Conservation (phyloP, 2,888 invertebrate genomes). For the Teleiodes luculella region DNA sequence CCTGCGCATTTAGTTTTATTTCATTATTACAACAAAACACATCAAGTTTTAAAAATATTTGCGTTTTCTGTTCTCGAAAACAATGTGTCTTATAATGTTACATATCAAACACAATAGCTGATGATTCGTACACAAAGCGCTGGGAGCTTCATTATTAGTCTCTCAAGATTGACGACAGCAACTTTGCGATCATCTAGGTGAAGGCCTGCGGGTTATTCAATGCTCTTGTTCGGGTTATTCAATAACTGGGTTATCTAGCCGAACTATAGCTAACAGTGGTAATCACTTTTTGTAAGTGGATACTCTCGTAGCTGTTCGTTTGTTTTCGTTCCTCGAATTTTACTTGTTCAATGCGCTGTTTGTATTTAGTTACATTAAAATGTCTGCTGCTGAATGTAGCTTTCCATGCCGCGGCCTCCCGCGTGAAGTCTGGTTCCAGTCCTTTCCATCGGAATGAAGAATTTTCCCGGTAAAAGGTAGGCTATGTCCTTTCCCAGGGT, state of each 20-base stretch:
- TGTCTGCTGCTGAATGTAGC: no score
- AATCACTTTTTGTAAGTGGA: not conserved
- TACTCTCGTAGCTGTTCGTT: not conserved
- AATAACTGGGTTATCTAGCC: conserved; percentile 24
- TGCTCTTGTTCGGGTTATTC: conserved; percentile 16
- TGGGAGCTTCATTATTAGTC: conserved; percentile 59
- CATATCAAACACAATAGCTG: conserved; percentile 58
- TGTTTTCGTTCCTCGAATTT: not conserved
- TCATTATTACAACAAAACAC: no score
- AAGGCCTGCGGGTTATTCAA: conserved; percentile 37
- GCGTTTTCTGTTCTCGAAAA: not conserved
- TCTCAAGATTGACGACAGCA: conserved; percentile 64
- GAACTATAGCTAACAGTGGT: not conserved
- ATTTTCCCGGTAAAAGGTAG: no score
- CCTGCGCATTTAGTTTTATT: no score
- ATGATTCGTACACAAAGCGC: conserved; percentile 61
- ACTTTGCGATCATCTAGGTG: conserved; percentile 46
- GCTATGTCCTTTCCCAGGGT: no score
- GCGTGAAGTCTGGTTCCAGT: no score
- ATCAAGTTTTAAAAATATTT: no score
- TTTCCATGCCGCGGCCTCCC: no score
- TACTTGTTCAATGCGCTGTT: no score
- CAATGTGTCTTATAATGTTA: conserved; percentile 41
- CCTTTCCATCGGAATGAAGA: no score
- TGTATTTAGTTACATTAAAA: no score